Conservation (phyloP, 2,113 vertebrate genomes). For the Chunga burmeisteri region DNA sequence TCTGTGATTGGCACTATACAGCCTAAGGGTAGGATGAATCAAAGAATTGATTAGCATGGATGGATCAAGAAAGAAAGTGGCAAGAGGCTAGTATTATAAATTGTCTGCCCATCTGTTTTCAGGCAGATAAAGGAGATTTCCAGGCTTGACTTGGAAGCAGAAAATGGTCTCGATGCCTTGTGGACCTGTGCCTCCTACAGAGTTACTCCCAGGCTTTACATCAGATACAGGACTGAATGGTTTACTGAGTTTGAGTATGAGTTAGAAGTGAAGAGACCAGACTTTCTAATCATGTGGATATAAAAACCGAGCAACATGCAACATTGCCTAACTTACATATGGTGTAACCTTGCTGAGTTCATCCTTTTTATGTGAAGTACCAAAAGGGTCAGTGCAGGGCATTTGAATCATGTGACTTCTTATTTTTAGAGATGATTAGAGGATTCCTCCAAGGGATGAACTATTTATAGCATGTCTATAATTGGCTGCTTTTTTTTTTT, state of each 20-base stretch:
- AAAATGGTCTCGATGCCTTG: background rate
- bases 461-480: slow-evolving; percentile 8
- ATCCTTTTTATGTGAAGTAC: background rate
- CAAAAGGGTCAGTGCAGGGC: background rate
- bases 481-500: background rate
- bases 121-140: background rate
- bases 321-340: background rate
- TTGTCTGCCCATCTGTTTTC: background rate
- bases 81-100: background rate
- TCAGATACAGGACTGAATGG: background rate
- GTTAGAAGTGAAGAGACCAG: background rate
- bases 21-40: background rate
- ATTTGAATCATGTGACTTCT: background rate
- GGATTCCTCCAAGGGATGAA: slow-evolving; percentile 6
- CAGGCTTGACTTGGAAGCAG: background rate
- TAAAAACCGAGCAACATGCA: background rate
- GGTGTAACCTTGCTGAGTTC: background rate
- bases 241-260: background rate
- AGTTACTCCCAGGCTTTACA: background rate
- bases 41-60: accelerated
- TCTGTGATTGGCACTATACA: background rate
- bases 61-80: background rate
- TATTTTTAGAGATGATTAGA: slow-evolving; percentile 55
- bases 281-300: background rate
- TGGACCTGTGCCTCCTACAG: background rate